phyloP scores from a whole-genome alignment of 2,888 invertebrate species.

The Limulus polyphemus region DNA sequence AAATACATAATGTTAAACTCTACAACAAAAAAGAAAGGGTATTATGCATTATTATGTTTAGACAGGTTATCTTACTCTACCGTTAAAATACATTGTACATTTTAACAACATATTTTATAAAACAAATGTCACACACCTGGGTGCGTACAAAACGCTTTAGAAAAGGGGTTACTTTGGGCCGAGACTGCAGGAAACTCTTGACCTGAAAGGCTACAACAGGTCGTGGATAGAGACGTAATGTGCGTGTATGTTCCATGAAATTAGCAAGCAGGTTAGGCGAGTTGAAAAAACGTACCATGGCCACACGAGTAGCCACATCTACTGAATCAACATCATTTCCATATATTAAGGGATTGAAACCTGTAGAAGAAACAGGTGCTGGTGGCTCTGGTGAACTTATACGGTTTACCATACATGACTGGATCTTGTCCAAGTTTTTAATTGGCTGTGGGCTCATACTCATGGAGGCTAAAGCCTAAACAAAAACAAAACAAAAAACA shows the following conservation, averaged over 20 bases:
- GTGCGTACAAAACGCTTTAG: conserved; percentile 84
- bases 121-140: conserved; percentile 47
- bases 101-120: neutral
- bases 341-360: conserved; percentile 74
- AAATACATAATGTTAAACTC: too few species aligned
- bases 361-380: conserved; percentile 22
- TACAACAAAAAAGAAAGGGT: too few species aligned
- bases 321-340: conserved; percentile 94
- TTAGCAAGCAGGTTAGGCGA: conserved; percentile 93
- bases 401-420: conserved; percentile 16
- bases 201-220: conserved; percentile 99
- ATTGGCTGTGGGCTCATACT: conserved; percentile 46
- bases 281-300: conserved; percentile 97
- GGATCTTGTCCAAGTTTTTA: conserved; percentile 38
- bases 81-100: too few species aligned
- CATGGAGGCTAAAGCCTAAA: conserved; percentile 65
- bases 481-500: conserved; percentile 5
- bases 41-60: too few species aligned
- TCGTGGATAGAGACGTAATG: conserved; percentile 84
- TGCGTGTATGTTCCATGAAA: conserved; percentile 95
- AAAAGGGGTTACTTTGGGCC: conserved; percentile 77
- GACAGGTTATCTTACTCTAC: too few species aligned
- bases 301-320: conserved; percentile 93
- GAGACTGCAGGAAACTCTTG: conserved; percentile 85
- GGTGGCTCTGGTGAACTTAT: conserved; percentile 18